Evolutionary conservation across 2,113 vertebrate species (phyloP).

Genomic region (Aepyceros melampus): DNA sequence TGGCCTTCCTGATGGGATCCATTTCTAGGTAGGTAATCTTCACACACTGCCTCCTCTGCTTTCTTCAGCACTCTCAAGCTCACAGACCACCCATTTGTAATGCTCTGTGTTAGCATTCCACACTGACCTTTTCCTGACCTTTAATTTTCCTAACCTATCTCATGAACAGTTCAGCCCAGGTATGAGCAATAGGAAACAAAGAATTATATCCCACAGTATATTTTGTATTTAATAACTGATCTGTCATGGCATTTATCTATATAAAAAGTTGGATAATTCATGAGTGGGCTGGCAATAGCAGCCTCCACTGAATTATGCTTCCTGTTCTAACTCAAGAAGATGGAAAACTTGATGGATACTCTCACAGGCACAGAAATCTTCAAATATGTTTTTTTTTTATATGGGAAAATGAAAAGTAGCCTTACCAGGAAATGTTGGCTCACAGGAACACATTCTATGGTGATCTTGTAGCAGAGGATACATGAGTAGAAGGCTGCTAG

Average conservation of each 20-base stretch:
- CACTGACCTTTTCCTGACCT: not conserved
- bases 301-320: not conserved
- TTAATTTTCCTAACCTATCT: slow-evolving; percentile 57
- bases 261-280: slow-evolving; percentile 4
- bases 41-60: not conserved
- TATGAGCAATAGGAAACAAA: not conserved
- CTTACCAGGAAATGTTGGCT: not conserved
- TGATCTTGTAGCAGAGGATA: not conserved
- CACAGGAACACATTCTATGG: not conserved
- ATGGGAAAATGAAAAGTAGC: not conserved
- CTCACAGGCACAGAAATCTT: not conserved
- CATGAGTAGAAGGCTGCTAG: not conserved
- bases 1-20: not conserved
- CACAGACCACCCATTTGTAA: not conserved
- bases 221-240: slow-evolving; percentile 50
- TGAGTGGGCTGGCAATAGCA: not conserved
- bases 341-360: not conserved
- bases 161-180: not conserved
- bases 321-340: not conserved
- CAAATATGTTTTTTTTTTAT: slow-evolving; percentile 5
- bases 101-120: not conserved
- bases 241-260: slow-evolving; percentile 51
- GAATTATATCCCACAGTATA: slow-evolving; percentile 7
- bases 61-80: not conserved
- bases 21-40: not conserved